These are phyloP conservation scores for Solea senegalensis DNA, from an alignment of 2,113 vertebrate genomes.

Conservation along the genomic window DNA sequence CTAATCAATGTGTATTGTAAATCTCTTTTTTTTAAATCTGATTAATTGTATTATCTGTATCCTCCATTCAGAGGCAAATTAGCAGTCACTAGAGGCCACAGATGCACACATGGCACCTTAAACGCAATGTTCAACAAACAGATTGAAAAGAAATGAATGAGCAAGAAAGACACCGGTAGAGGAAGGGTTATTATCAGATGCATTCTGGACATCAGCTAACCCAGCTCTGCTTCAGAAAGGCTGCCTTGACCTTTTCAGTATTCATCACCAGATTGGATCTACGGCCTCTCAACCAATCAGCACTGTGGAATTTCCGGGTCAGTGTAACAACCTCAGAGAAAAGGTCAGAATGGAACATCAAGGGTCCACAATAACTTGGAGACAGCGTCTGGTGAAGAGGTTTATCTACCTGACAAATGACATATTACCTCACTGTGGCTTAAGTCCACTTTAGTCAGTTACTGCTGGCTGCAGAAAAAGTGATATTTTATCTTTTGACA, in stretches of 20 bases:
- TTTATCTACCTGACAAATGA: slow-evolving; percentile 77
- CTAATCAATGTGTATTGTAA: no score
- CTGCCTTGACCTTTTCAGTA: slow-evolving; percentile 84
- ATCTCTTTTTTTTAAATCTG: neutral
- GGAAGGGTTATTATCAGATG: slow-evolving; percentile 57
- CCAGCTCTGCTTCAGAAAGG: slow-evolving; percentile 71
- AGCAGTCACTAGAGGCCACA: slow-evolving; percentile 22
- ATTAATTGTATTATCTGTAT: slow-evolving; percentile 12
- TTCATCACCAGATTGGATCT: slow-evolving; percentile 81
- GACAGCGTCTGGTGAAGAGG: slow-evolving; percentile 49
- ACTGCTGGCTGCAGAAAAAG: slow-evolving; percentile 40
- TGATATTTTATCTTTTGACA: slow-evolving; percentile 28
- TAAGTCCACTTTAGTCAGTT: slow-evolving; percentile 52
- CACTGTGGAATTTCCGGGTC: slow-evolving; percentile 79
- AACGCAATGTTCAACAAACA: slow-evolving; percentile 46
- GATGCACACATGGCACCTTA: slow-evolving; percentile 1
- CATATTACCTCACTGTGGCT: slow-evolving; percentile 58
- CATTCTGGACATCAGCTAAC: slow-evolving; percentile 74
- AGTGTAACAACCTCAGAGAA: slow-evolving; percentile 79
- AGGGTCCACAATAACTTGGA: slow-evolving; percentile 49
- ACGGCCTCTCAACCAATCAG: slow-evolving; percentile 80
- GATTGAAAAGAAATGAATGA: slow-evolving; percentile 29
- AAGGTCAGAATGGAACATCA: slow-evolving; percentile 70
- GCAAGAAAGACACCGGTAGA: slow-evolving; percentile 15
- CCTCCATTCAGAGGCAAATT: slow-evolving; percentile 38